These are phyloP conservation scores for Carassius gibelio DNA, from an alignment of 2,113 vertebrate genomes.

Conservation along the genomic window DNA sequence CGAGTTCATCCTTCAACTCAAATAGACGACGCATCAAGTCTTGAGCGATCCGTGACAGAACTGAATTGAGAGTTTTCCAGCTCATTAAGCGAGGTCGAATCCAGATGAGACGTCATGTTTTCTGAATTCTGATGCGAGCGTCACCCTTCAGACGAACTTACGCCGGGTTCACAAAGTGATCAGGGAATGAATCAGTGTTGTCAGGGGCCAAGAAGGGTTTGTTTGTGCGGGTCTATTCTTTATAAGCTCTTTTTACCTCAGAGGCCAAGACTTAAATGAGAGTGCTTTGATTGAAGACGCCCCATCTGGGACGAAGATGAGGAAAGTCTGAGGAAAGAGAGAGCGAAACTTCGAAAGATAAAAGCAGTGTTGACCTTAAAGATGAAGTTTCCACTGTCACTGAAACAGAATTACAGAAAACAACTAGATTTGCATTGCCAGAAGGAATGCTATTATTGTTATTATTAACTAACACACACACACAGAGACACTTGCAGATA, in stretches of 20 bases:
- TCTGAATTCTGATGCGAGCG: slow-evolving; percentile 40
- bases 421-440: background rate
- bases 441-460: background rate
- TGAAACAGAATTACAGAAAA: background rate
- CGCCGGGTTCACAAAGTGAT: slow-evolving; percentile 27
- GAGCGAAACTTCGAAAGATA: background rate
- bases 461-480: background rate
- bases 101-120: slow-evolving; percentile 21
- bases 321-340: background rate
- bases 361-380: background rate
- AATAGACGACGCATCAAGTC: slow-evolving; percentile 38
- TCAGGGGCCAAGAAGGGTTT: slow-evolving; percentile 21
- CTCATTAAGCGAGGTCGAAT: slow-evolving; percentile 41
- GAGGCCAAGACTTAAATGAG: slow-evolving; percentile 30
- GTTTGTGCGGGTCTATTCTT: slow-evolving; percentile 28
- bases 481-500: no score
- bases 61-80: slow-evolving; percentile 36
- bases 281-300: slow-evolving; percentile 38
- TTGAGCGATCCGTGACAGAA: slow-evolving; percentile 48
- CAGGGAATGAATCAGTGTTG: slow-evolving; percentile 34
- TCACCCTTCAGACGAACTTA: slow-evolving; percentile 46
- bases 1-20: slow-evolving; percentile 21
- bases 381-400: background rate
- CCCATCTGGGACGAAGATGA: background rate
- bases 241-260: slow-evolving; percentile 15